A percentile compares a stretch with the other conserved stretches of the same genome.
Evolutionary conservation across 2,888 invertebrate genomes (phyloP).

Genomic region (Epinotia ramella): DNA sequence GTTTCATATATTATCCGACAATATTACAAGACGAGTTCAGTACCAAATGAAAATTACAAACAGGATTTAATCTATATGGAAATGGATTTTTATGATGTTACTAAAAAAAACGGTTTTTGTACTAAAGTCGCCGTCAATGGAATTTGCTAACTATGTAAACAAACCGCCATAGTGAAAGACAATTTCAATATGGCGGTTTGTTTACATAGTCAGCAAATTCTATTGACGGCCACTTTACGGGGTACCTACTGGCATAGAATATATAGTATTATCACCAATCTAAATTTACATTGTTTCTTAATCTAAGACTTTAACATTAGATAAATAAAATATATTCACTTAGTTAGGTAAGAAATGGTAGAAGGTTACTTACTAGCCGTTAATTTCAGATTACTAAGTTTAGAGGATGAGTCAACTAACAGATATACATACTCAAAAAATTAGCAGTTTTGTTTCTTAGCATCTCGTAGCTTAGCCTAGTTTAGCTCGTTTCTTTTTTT

Average conservation of each 20-base stretch:
- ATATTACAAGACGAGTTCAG: constrained; percentile 53
- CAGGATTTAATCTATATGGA: constrained; percentile 12
- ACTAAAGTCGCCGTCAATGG: too few relatives aligned
- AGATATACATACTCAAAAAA: constrained; percentile 53
- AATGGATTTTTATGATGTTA: background rate
- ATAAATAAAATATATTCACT: constrained; percentile 45
- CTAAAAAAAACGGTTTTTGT: background rate
- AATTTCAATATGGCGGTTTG: too few relatives aligned
- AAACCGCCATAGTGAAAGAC: too few relatives aligned
- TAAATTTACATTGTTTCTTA: constrained; percentile 55
- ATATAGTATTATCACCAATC: constrained; percentile 26
- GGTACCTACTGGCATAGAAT: background rate
- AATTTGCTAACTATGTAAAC: too few relatives aligned
- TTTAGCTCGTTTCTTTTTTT: constrained; percentile 67
- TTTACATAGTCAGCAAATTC: too few relatives aligned
- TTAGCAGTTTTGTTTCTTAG: constrained; percentile 76
- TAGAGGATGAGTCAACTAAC: constrained; percentile 81
- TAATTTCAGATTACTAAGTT: constrained; percentile 81
- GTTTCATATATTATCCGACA: constrained; percentile 51
- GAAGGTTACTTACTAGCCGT: constrained; percentile 54
- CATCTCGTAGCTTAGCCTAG: constrained; percentile 68
- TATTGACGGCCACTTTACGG: too few relatives aligned
- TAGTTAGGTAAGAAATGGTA: constrained; percentile 48
- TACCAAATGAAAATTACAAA: constrained; percentile 20
- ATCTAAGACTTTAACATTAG: constrained; percentile 60